phyloP scores from a whole-genome alignment of 2,888 invertebrate genomes.

The Rhagium mordax region DNA sequence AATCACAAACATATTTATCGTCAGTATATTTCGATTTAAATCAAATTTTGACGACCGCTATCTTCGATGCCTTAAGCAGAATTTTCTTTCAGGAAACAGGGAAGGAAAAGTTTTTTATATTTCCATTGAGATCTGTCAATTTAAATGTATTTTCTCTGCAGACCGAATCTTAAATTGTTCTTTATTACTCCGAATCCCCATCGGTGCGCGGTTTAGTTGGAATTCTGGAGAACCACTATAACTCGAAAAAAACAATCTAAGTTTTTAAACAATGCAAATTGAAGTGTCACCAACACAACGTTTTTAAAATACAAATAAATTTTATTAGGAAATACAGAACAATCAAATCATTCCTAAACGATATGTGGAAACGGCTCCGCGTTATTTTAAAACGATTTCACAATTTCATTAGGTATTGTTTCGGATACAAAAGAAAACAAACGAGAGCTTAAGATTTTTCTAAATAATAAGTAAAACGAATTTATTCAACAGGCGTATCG shows the following conservation, averaged over 20 bases:
- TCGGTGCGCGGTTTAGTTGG: conserved; percentile 22
- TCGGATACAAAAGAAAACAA: neutral
- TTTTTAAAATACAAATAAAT: conserved; percentile 24
- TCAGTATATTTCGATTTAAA: conserved; percentile 50
- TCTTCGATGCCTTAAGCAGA: conserved; percentile 45
- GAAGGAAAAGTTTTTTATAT: conserved; percentile 39
- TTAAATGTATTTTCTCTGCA: conserved; percentile 41
- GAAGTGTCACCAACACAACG: conserved; percentile 47
- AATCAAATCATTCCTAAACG: conserved; percentile 3
- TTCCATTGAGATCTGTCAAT: conserved; percentile 47
- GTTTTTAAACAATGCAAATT: conserved; percentile 55
- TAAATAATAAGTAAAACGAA: conserved; percentile 19
- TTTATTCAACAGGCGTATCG: conserved; percentile 27
- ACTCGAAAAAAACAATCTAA: conserved; percentile 52
- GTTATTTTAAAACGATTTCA: neutral
- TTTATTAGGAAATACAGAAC: conserved; percentile 20
- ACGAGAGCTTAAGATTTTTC: conserved; percentile 5
- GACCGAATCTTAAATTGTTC: conserved; percentile 43
- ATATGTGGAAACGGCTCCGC: neutral
- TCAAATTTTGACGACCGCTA: conserved; percentile 50
- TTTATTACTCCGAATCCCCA: conserved; percentile 43
- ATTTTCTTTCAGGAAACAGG: conserved; percentile 30
- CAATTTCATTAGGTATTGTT: conserved; percentile 2
- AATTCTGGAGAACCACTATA: conserved; percentile 29
- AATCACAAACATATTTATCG: conserved; percentile 50